Evolutionary conservation across 53 echinoderm and acorn worm genomes (phyloP), one percentile per base, ranked within the genome.

Genomic region (Arbacia lixula): DNA sequence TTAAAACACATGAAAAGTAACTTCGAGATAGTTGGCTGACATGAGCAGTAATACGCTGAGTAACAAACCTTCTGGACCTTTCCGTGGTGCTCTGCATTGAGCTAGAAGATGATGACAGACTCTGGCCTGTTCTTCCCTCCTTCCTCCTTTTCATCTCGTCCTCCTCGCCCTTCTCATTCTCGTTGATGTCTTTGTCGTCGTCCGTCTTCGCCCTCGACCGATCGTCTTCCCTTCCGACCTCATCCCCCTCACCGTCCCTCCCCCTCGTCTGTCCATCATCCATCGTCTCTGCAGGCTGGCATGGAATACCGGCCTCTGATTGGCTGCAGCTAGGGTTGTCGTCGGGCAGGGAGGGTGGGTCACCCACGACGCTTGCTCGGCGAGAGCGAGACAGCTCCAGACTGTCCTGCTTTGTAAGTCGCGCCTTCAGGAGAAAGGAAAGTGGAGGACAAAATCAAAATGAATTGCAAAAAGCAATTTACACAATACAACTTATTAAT

Each of bases 401-500:
- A 12, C 83, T 39, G 17, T 73, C 84, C 34, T 81, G 81, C 28
- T 81, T 81, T 0, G 81, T 81, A 10, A 81, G 64, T 30, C 81
- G 61, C 5, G 81, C 43, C 81, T 81, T 43, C 4, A 20, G 21
- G 58, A 14, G 8, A 46, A 46, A 10, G 49, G 49, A 46, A 14
- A n/a, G n/a, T n/a, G 49, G 49, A 46, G 49, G 49, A 14, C n/a
- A n/a, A n/a, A n/a, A n/a, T n/a, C n/a, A n/a, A n/a, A n/a, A n/a
- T n/a, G n/a, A n/a, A n/a, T n/a, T n/a, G n/a, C n/a, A n/a, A n/a
- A n/a, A n/a, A n/a, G n/a, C n/a, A n/a, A n/a, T n/a, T n/a, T n/a
- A n/a, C n/a, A n/a, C n/a, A n/a, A n/a, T n/a, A n/a, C n/a, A n/a
- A n/a, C n/a, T n/a, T n/a, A n/a, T n/a, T n/a, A n/a, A n/a, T n/a